A percentile compares a stretch with the other conserved stretches of the same genome.
Conservation (phyloP, 2,888 invertebrate species). For the Anticlea derivata region DNA sequence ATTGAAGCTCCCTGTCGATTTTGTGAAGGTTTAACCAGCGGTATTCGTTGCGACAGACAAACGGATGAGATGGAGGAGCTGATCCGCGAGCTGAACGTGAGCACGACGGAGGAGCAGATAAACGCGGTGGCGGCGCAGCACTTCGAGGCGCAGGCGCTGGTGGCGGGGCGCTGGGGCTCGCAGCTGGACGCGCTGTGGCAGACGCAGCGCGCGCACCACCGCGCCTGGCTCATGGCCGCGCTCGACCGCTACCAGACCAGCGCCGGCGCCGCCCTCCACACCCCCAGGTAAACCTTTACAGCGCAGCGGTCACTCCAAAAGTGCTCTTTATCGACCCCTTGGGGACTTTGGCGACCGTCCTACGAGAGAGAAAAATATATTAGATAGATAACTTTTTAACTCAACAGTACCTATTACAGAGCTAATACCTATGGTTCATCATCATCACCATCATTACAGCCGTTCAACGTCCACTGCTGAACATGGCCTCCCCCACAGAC, state of each 20-base stretch:
- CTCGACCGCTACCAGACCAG: slow-evolving; percentile 77
- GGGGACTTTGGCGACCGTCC: too few species aligned
- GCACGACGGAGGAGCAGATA: slow-evolving; percentile 92
- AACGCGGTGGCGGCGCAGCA: slow-evolving; percentile 92
- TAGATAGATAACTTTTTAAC: too few species aligned
- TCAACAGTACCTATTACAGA: too few species aligned
- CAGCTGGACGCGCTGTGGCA: slow-evolving; percentile 93
- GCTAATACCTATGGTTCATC: too few species aligned
- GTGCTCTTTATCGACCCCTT: too few species aligned
- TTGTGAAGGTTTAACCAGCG: too few species aligned
- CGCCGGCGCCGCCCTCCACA: slow-evolving; percentile 69
- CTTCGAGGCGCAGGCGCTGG: slow-evolving; percentile 91
- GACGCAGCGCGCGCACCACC: slow-evolving; percentile 93
- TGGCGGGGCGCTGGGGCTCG: slow-evolving; percentile 93
- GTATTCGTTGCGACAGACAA: slow-evolving; percentile 81
- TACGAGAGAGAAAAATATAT: too few species aligned
- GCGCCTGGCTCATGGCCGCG: slow-evolving; percentile 94
- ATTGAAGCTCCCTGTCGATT: too few species aligned
- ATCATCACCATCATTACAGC: too few species aligned
- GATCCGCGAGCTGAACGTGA: slow-evolving; percentile 89
- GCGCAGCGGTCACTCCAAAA: too few species aligned
- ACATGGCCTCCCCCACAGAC: too few species aligned
- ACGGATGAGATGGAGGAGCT: slow-evolving; percentile 95
- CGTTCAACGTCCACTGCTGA: too few species aligned
- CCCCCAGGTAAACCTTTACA: slow-evolving; percentile 84